Evolutionary conservation across 2,113 vertebrate genomes (phyloP), one percentile per base, ranked within the genome.

Genomic region (Pycnonotus jocosus): DNA sequence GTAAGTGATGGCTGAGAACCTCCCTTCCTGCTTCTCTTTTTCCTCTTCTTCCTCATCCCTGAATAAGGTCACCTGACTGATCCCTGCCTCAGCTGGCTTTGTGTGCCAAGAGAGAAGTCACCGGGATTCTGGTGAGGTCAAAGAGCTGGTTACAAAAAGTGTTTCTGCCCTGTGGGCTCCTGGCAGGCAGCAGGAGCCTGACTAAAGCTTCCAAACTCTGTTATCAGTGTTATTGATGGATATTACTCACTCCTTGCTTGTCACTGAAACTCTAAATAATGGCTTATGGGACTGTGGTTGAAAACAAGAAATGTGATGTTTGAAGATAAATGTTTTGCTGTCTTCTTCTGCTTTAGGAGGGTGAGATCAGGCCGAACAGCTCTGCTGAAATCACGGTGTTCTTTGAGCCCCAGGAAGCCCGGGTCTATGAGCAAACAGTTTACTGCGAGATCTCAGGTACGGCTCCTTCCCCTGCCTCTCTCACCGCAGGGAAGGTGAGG

Each of bases 371-470:
- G 98, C 98, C 99, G 7, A 98, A 98, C 45, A 97, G 94, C 27
- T 98, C 98, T 2, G 92, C 77, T 48, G 92, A 98, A 92, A 97
- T 99, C 65, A 96, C 16, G 17, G 96, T 99, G 56, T 94, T 97
- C 66, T 99, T 99, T 79, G 98, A 98, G 80, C 99, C 99, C 1
- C 88, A 45, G 56, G 97, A 98, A 92, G 98, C 98, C 92, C 98
- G n/a, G 90, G 22, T 98, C 33, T 99, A 99, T 94, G 97, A 98
- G 24, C 97, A 97, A 42, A 98, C 96, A 0, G 42, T 98, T 50
- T 99, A 98, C 92, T 99, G 99, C 17, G 92, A 99, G 64, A 94
- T 99, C 93, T 98, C 98, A 97, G 99, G 99, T 98, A 97, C 13
- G 5, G 58, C 37, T 66, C n/a, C 69, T 40, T 13, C 20, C 31